phyloP scores from a whole-genome alignment of 2,113 vertebrate genomes.

The Collichthys lucidus region DNA sequence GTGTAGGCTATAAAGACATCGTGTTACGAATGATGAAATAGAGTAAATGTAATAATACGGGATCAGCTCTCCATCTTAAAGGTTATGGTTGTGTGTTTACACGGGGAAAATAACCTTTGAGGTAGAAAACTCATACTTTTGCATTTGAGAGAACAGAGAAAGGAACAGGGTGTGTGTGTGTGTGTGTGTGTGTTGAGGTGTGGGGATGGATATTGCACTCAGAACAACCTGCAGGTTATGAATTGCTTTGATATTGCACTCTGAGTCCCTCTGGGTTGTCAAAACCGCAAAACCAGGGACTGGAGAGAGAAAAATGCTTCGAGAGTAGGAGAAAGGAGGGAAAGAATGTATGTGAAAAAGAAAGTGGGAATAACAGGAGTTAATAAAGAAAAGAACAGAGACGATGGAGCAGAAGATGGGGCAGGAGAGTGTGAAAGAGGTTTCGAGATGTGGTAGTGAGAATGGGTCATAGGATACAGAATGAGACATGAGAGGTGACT shows the following conservation, averaged over 20 bases:
- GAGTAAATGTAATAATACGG: constrained; percentile 15
- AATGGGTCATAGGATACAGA: constrained; percentile 8
- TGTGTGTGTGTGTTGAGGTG: constrained; percentile 36
- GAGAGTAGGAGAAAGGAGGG: constrained; percentile 19
- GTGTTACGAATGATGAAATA: constrained; percentile 10
- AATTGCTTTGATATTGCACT: constrained; percentile 71
- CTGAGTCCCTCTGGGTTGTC: constrained; percentile 46
- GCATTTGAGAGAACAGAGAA: constrained; percentile 36
- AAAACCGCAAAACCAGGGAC: constrained; percentile 41
- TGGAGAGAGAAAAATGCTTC: constrained; percentile 34
- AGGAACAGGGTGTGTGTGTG: constrained; percentile 33
- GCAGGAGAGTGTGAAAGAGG: constrained; percentile 43
- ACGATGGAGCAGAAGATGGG: constrained; percentile 21
- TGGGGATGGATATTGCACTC: constrained; percentile 58
- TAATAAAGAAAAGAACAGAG: constrained; percentile 50
- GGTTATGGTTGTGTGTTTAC: constrained; percentile 9
- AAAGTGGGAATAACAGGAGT: constrained; percentile 36
- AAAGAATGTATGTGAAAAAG: constrained; percentile 42
- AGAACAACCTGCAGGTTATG: constrained; percentile 64
- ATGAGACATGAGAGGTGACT: constrained; percentile 25
- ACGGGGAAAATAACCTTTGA: constrained; percentile 40
- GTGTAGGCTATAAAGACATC: background rate
- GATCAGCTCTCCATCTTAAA: constrained; percentile 27
- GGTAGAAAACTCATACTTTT: constrained; percentile 50
- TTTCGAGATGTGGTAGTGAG: constrained; percentile 1